Conservation (phyloP, 2,113 vertebrate species). For the Bostrychus sinensis region DNA sequence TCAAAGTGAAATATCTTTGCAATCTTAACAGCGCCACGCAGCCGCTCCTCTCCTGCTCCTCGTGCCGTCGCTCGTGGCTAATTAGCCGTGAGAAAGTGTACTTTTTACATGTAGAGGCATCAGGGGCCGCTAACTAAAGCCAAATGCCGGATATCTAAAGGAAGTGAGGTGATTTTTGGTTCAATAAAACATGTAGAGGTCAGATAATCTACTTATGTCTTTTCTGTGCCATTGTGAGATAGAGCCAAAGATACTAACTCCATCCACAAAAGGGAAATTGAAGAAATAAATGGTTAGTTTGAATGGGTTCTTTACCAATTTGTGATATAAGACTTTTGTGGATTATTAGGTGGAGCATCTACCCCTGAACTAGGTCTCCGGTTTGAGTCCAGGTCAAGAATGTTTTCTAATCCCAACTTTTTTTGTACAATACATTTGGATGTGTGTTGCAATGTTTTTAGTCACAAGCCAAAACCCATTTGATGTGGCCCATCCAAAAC, state of each 20-base stretch:
- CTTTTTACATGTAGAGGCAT: conserved; percentile 41
- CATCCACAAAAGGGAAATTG: no score
- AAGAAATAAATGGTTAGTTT: not conserved
- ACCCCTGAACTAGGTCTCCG: no score
- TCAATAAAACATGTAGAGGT: not conserved
- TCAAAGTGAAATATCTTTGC: conserved; percentile 75
- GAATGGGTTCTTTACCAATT: no score
- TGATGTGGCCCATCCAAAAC: no score
- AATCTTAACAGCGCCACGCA: conserved; percentile 58
- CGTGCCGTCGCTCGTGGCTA: conserved; percentile 58
- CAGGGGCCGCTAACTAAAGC: conserved; percentile 21
- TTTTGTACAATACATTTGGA: no score
- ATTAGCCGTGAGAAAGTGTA: conserved; percentile 66
- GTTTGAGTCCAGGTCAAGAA: no score
- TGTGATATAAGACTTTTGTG: no score
- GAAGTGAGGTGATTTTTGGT: conserved; percentile 5
- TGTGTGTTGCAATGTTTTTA: no score
- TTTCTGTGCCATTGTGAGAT: no score
- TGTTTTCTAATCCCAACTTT: no score
- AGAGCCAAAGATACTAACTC: not conserved
- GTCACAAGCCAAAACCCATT: no score
- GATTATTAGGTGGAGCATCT: no score
- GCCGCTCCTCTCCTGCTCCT: conserved; percentile 36
- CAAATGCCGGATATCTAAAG: conserved; percentile 13
- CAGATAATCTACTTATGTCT: not conserved